Evolutionary conservation across 2,797 vertebrate genomes (phyloP), one percentile per base, ranked within the genome.

Genomic region (Echiichthys vipera): DNA sequence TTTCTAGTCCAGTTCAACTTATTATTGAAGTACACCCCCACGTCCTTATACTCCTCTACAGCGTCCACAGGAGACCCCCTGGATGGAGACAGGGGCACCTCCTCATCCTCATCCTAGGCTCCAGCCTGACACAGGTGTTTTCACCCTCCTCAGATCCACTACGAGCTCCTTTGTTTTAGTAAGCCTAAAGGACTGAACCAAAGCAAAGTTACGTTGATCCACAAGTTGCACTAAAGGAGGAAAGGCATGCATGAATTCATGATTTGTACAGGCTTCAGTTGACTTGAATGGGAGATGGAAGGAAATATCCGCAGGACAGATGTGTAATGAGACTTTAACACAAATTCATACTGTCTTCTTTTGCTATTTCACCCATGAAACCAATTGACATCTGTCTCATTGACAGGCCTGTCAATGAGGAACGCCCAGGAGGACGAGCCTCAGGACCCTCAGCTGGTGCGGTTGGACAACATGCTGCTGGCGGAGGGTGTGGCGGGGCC

Each of bases 381-480:
- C 20, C 27, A 74, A 59, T 8, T 68, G 46, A 63, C 20, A 30
- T 69, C 27, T 67, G 34, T 77, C 8, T 57, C 17, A 8, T 29
- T 30, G 46, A 51, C 87, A 98, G 97, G 96, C 81, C 89, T 98
- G 57, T 97, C 97, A 11, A 97, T 98, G 89, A 94, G 97, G 30
- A 97, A 96, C 77, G 69, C 91, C 29, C 96, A 97, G 73, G 97
- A 98, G 85, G 97, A 98, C 76, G 97, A 98, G 73, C 94, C 96
- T 0, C 96, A 96, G 74, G 96, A 98, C 74, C 96, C 97, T 12
- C 97, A 98, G 93, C 92, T 98, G 42, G 96, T 98, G 91, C 95
- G 96, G 29, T 59, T 98, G 90, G 97, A 98, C 91, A 98, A 98
- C 92, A 98, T 98, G 97, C 93, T 98, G 74, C 87, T 98, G 84